Evolutionary conservation across 2,888 invertebrate species (phyloP).

Genomic region (Lathronympha strigana): DNA sequence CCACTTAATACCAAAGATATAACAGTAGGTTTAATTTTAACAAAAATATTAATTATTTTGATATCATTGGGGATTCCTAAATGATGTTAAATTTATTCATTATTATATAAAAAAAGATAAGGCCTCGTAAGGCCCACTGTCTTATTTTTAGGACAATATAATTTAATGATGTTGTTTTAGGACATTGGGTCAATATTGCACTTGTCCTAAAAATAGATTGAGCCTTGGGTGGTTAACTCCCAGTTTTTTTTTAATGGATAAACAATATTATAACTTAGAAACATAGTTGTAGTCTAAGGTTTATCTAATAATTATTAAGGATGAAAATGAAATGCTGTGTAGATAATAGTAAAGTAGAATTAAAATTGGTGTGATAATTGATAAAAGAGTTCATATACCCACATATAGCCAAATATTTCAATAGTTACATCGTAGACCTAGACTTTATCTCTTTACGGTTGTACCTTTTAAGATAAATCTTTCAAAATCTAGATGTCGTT

Average conservation of each 20-base stretch:
- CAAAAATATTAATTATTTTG: neutral
- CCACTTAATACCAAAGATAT: constrained; percentile 6
- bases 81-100: neutral
- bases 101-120: too few species aligned
- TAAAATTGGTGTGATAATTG: constrained; percentile 47
- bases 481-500: constrained; percentile 66
- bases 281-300: constrained; percentile 8
- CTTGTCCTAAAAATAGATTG: too few species aligned
- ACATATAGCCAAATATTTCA: constrained; percentile 51
- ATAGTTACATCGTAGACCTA: constrained; percentile 14
- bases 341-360: constrained; percentile 84
- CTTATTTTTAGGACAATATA: neutral
- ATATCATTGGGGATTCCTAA: neutral
- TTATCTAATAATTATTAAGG: constrained; percentile 32
- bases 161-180: too few species aligned
- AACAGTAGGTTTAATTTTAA: neutral
- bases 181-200: too few species aligned
- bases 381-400: constrained; percentile 78
- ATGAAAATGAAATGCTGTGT: constrained; percentile 85
- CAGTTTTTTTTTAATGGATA: neutral
- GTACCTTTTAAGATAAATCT: constrained; percentile 36
- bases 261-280: neutral
- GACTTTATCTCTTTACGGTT: constrained; percentile 34
- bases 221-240: neutral
- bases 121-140: too few species aligned